Evolutionary conservation across 2,888 invertebrate genomes (phyloP).

Genomic region (Papilio demoleus): DNA sequence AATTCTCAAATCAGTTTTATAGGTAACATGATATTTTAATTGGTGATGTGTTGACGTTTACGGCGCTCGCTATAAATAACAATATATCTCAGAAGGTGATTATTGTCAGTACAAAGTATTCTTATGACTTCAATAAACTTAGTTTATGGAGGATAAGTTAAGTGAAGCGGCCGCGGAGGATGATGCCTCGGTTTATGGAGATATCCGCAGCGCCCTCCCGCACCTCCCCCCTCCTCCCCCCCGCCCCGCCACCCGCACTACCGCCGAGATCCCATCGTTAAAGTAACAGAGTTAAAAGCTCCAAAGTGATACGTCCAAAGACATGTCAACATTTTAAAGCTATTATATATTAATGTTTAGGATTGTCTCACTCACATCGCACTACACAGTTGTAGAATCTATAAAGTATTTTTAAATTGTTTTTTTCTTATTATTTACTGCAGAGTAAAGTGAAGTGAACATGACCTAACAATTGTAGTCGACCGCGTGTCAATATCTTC

Average conservation of each 20-base stretch:
- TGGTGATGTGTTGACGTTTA: slow-evolving; percentile 22
- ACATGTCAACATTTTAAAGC: slow-evolving; percentile 31
- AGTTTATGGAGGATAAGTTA: slow-evolving; percentile 30
- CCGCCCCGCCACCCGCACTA: too few species aligned
- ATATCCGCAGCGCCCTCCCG: slow-evolving; percentile 17
- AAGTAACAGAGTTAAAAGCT: slow-evolving; percentile 37
- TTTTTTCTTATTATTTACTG: too few species aligned
- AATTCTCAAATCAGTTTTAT: slow-evolving; percentile 44
- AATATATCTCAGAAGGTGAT: slow-evolving; percentile 26
- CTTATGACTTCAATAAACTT: slow-evolving; percentile 27
- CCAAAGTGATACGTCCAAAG: slow-evolving; percentile 27
- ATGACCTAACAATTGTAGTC: too few species aligned
- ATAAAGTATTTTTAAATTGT: background rate
- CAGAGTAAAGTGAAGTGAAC: too few species aligned
- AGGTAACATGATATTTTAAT: slow-evolving; percentile 49
- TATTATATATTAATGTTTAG: slow-evolving; percentile 28
- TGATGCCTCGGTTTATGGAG: slow-evolving; percentile 24
- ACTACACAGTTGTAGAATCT: background rate
- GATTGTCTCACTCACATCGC: background rate
- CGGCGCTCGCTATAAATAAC: slow-evolving; percentile 25
- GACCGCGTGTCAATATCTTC: background rate
- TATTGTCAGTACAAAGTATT: slow-evolving; percentile 32
- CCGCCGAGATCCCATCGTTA: slow-evolving; percentile 9
- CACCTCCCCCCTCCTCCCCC: background rate
- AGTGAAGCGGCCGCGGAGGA: slow-evolving; percentile 13